Percentiles rank a stretch among this genome's conserved stretches.
Conservation (phyloP, 2,888 invertebrate genomes). For the Aromia moschata region DNA sequence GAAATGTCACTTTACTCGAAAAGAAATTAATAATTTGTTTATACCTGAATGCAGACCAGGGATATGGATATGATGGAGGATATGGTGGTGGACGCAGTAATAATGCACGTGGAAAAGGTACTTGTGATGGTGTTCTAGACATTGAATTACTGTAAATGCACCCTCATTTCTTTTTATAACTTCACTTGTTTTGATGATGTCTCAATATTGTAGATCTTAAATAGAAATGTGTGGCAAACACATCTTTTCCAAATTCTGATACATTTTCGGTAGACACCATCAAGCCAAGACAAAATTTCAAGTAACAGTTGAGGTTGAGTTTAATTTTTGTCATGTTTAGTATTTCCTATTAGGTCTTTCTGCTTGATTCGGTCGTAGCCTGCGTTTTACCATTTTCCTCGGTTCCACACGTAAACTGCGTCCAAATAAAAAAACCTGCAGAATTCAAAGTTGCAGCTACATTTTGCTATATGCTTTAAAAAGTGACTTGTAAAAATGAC, state of each 20-base stretch:
- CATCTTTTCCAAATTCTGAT: conserved; percentile 10
- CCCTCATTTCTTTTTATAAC: conserved; percentile 8
- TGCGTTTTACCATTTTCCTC: conserved; percentile 36
- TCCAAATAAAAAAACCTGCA: conserved; percentile 23
- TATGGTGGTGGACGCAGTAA: conserved; percentile 86
- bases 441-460: conserved; percentile 20
- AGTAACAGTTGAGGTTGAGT: conserved; percentile 15
- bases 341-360: conserved; percentile 20
- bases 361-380: conserved; percentile 40
- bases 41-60: conserved; percentile 73
- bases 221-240: background rate
- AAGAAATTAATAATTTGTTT: conserved; percentile 64
- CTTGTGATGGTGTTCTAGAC: conserved; percentile 48
- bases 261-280: conserved; percentile 25
- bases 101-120: conserved; percentile 90
- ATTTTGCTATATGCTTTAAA: conserved; percentile 13
- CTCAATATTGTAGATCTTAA: no score
- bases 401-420: conserved; percentile 40
- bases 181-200: conserved; percentile 33
- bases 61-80: conserved; percentile 90
- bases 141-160: conserved; percentile 23
- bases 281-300: conserved; percentile 25
- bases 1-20: no score
- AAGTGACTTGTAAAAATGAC: conserved; percentile 26
- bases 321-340: conserved; percentile 26